phyloP scores from a whole-genome alignment of 2,113 vertebrate genomes.

The Pteronura brasiliensis region DNA sequence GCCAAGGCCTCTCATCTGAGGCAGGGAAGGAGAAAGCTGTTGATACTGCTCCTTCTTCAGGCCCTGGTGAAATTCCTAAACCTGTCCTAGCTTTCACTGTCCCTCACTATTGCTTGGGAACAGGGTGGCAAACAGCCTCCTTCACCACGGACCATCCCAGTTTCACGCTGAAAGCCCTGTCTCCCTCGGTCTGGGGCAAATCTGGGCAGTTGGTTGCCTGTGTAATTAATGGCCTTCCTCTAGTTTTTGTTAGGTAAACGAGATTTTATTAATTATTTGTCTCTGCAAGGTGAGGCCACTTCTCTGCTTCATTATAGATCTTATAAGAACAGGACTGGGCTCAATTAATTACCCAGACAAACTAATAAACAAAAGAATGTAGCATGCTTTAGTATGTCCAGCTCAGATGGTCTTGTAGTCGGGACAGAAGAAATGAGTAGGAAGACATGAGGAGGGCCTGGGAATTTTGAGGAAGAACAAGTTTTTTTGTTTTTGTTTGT shows the following conservation, averaged over 20 bases:
- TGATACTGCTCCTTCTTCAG: background rate
- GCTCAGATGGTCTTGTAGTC: background rate
- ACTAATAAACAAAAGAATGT: background rate
- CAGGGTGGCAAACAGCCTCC: background rate
- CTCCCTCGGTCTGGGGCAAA: background rate
- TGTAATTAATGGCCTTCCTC: background rate
- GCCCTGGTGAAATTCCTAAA: background rate
- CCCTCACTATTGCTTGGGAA: background rate
- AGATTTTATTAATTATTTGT: constrained; percentile 13
- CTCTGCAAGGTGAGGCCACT: background rate
- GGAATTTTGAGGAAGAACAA: background rate
- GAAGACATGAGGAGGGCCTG: background rate
- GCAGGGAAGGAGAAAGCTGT: background rate
- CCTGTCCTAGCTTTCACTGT: background rate
- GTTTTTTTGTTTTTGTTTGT: background rate
- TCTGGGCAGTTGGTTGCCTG: background rate
- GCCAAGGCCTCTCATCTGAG: background rate
- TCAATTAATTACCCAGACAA: background rate
- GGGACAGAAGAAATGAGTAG: background rate
- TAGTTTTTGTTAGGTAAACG: background rate
- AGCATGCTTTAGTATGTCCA: background rate
- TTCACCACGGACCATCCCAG: background rate
- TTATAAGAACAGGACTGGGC: background rate
- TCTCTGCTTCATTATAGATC: background rate
- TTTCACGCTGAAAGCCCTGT: background rate